phyloP scores from a whole-genome alignment of 2,797 vertebrate species.

The Malurus splendens region DNA sequence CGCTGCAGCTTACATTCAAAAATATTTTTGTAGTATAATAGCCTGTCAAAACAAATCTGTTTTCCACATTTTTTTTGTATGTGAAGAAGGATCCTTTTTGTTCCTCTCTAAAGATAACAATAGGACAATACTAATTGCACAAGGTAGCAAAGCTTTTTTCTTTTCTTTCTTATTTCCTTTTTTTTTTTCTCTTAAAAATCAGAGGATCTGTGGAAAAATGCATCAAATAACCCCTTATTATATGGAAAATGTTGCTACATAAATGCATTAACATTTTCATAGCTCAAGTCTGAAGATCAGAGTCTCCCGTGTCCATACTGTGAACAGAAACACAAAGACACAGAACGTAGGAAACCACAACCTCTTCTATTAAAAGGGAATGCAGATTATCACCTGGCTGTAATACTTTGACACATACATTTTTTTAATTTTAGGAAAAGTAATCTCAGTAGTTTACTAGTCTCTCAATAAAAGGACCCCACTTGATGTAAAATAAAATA shows the following conservation, averaged over 20 bases:
- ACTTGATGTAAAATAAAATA: neutral
- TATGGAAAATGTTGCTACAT: neutral
- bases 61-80: constrained; percentile 38
- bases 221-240: neutral
- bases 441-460: neutral
- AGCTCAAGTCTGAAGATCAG: neutral
- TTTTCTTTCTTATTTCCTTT: neutral
- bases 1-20: constrained; percentile 71
- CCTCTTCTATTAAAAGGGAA: neutral
- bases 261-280: neutral
- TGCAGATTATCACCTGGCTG: neutral
- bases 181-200: neutral
- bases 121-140: neutral
- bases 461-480: neutral
- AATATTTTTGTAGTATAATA: constrained; percentile 74
- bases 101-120: constrained; percentile 39
- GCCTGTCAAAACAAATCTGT: constrained; percentile 79
- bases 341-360: neutral
- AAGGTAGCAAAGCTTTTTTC: neutral
- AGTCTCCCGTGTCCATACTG: neutral
- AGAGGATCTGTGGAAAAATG: neutral
- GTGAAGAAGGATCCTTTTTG: constrained; percentile 53
- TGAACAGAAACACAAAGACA: neutral
- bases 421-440: neutral
- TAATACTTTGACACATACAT: neutral